Conservation (phyloP, 2,888 invertebrate species). For the Malthinus flaveolus region DNA sequence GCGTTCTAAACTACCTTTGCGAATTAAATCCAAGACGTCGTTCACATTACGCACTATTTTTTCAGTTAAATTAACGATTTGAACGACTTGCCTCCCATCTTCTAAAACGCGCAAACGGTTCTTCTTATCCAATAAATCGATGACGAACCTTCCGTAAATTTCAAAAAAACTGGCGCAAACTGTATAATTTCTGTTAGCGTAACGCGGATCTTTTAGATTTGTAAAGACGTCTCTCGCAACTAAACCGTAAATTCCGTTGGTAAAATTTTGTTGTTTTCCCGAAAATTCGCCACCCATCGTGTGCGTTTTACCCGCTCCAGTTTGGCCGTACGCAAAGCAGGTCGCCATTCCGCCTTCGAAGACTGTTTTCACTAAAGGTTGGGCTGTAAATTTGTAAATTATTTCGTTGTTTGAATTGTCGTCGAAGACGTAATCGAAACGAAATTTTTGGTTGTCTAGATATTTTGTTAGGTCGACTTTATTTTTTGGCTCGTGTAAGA, state of each 20-base stretch:
- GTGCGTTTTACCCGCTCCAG: slow-evolving; percentile 95
- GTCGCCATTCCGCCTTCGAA: slow-evolving; percentile 99
- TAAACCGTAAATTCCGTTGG: slow-evolving; percentile 97
- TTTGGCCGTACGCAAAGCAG: slow-evolving; percentile 99
- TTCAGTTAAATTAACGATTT: slow-evolving; percentile 95
- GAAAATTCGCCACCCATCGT: slow-evolving; percentile 99
- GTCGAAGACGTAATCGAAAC: slow-evolving; percentile 99
- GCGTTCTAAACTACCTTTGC: slow-evolving; percentile 83
- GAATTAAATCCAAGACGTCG: slow-evolving; percentile 90
- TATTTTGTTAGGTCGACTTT: slow-evolving; percentile 99
- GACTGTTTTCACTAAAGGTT: slow-evolving; percentile 94
- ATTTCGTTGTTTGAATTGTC: slow-evolving; percentile 92
- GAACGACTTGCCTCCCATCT: slow-evolving; percentile 96
- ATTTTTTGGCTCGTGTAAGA: slow-evolving; percentile 89
- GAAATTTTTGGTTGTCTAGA: slow-evolving; percentile 95
- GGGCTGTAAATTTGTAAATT: slow-evolving; percentile 98
- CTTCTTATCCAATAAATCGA: slow-evolving; percentile 88
- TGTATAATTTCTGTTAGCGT: slow-evolving; percentile 79
- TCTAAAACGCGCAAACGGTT: slow-evolving; percentile 92
- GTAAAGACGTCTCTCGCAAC: slow-evolving; percentile 93
- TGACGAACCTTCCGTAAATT: slow-evolving; percentile 96
- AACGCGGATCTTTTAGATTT: slow-evolving; percentile 63
- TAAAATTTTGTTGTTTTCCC: slow-evolving; percentile 89
- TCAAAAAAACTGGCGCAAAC: slow-evolving; percentile 98
- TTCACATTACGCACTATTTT: slow-evolving; percentile 87